phyloP scores from a whole-genome alignment of 2,113 vertebrate genomes.

The Nymphicus hollandicus region DNA sequence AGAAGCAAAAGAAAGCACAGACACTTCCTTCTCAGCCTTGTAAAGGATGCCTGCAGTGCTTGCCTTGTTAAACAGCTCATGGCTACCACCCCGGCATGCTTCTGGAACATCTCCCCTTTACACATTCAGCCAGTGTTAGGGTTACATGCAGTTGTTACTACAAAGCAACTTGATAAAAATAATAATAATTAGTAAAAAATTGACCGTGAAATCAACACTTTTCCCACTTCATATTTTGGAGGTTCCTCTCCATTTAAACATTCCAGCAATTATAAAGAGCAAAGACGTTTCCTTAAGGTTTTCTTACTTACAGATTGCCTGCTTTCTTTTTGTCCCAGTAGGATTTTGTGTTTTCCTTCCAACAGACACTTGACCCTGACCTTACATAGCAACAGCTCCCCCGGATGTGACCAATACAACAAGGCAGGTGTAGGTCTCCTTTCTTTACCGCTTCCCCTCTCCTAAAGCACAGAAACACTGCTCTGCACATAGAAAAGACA shows the following conservation, averaged over 20 bases:
- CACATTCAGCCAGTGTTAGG: neutral
- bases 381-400: neutral
- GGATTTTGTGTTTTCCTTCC: neutral
- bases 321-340: neutral
- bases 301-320: neutral
- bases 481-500: neutral
- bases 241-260: neutral
- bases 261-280: neutral
- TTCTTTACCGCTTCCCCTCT: neutral
- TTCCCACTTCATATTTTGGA: neutral
- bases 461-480: neutral
- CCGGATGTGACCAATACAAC: neutral
- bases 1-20: neutral
- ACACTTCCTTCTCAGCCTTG: too few relatives aligned
- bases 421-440: neutral
- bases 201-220: neutral
- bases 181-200: neutral
- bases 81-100: fast-evolving
- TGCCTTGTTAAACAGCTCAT: neutral
- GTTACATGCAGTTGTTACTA: too few relatives aligned
- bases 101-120: neutral
- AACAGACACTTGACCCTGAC: neutral
- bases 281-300: neutral
- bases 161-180: neutral
- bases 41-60: neutral